Conservation (phyloP, 2,888 invertebrate species). For the Julus scanicus region DNA sequence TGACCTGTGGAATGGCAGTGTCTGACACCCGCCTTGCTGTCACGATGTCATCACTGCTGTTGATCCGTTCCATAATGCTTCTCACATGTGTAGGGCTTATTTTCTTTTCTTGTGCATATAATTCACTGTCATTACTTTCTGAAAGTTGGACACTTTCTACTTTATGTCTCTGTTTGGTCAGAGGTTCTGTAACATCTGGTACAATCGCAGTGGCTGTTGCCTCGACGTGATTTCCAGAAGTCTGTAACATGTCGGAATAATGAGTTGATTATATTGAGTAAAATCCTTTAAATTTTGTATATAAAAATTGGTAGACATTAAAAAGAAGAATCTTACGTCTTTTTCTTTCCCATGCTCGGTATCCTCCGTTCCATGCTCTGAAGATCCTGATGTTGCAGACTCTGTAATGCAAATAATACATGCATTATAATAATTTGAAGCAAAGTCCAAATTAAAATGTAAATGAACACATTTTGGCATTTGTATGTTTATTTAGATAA, state of each 20-base stretch:
- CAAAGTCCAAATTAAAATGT: too few relatives aligned
- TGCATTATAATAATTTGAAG: too few relatives aligned
- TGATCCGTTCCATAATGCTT: background rate
- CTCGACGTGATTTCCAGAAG: background rate
- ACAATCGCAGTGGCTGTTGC: background rate
- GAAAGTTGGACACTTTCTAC: background rate
- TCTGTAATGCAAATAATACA: background rate
- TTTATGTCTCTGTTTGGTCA: background rate
- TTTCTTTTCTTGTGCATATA: background rate
- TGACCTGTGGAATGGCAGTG: slow-evolving; percentile 43
- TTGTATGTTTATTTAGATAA: too few relatives aligned
- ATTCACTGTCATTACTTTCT: background rate
- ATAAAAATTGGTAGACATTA: background rate
- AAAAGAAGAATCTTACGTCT: slow-evolving; percentile 16
- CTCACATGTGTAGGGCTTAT: background rate
- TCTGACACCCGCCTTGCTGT: slow-evolving; percentile 53
- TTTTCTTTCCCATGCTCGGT: background rate
- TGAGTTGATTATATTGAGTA: background rate
- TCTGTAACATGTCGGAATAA: background rate
- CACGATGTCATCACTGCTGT: background rate
- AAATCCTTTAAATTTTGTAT: too few relatives aligned
- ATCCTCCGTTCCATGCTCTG: slow-evolving; percentile 45
- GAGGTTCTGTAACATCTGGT: background rate
- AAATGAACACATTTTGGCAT: too few relatives aligned
- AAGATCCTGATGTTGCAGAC: slow-evolving; percentile 48